Evolutionary conservation across 2,888 invertebrate genomes (phyloP), one percentile per base, ranked within the genome.

Genomic region (Empis livida): DNA sequence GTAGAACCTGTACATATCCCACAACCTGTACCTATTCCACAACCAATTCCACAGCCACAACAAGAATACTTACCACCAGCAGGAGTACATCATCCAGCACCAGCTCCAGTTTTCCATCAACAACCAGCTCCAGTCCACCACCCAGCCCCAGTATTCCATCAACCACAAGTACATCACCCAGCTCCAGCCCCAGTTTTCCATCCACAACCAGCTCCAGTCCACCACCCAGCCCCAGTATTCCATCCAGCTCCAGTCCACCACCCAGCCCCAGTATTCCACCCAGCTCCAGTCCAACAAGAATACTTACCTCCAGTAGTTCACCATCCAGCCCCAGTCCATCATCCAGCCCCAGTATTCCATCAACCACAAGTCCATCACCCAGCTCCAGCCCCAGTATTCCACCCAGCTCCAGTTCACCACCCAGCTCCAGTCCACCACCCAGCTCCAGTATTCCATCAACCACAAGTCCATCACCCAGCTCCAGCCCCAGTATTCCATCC

Each of bases 311-410:
- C 16, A 1, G 20, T 20, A 17, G 39, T 39, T 10, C 20, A 20
- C 16, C 11, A 11, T 10, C 35, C 35, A 6, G n/a, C 20, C 13
- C 23, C 13, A 41, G 41, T 20, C 17, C 20, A 10, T 11, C 20
- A 17, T n/a, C 13, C 41, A 23, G 46, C 47, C n/a, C 49, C 48
- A 27, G 56, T 51, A 10, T 40, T 49, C 9, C 50, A 47, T 40
- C 52, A 51, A 11, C 43, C 44, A 15, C 42, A 30, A 32, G 32
- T 13, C 13, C 32, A 10, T 32, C 32, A 32, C 9, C 46, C n/a
- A 47, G 39, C 43, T 2, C 44, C 48, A 11, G 40, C 41, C n/a
- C 49, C 48, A 27, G 56, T 51, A 10, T 40, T 49, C 9, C 50
- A 47, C 38, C 52, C 51, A 11, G 39, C 40, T 23, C n/a, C n/a